Conservation (phyloP, 2,797 vertebrate genomes). For the Poecilia wingei region DNA sequence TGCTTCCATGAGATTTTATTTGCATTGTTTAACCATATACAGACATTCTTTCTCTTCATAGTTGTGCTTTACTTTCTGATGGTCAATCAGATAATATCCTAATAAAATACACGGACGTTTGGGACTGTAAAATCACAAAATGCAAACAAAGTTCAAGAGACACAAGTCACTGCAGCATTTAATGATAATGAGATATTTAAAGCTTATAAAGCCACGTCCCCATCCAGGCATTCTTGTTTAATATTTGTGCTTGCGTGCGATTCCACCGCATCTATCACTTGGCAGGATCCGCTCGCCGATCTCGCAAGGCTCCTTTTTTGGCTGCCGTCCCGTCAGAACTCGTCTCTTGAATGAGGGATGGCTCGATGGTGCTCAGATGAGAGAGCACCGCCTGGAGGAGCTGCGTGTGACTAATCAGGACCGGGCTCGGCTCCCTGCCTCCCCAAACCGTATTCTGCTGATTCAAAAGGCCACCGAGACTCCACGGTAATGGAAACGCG, state of each 20-base stretch:
- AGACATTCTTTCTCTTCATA: background rate
- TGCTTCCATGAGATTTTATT: background rate
- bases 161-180: constrained; percentile 7
- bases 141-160: background rate
- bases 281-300: constrained; percentile 43
- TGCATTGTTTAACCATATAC: background rate
- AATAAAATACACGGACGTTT: background rate
- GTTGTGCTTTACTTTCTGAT: background rate
- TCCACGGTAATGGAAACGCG: constrained; percentile 54
- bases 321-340: constrained; percentile 67
- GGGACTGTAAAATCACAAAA: background rate
- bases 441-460: constrained; percentile 70
- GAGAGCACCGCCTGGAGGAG: constrained; percentile 66
- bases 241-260: constrained; percentile 41
- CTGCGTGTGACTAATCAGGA: constrained; percentile 74
- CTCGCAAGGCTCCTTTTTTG: constrained; percentile 67
- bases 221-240: constrained; percentile 18
- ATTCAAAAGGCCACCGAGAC: constrained; percentile 74
- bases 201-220: constrained; percentile 3
- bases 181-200: constrained; percentile 14
- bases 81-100: background rate
- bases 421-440: constrained; percentile 62
- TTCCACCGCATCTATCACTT: constrained; percentile 32
- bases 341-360: constrained; percentile 57
- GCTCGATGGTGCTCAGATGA: constrained; percentile 73